phyloP scores from a whole-genome alignment of 1,140 invertebrate genomes.

The Drosophila sulfurigaster region DNA sequence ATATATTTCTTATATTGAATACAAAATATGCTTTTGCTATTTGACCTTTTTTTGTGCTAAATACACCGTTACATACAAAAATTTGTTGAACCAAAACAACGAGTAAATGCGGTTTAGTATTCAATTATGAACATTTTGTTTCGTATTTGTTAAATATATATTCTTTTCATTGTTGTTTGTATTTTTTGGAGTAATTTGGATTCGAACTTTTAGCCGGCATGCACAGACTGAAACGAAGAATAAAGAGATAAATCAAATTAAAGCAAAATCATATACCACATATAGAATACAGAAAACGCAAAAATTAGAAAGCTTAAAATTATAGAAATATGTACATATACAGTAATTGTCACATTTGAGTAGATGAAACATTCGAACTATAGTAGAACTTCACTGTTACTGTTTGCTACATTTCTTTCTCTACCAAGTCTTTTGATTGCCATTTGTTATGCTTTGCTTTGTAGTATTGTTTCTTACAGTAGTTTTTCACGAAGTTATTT shows the following conservation, averaged over 20 bases:
- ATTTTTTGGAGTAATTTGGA: conserved; percentile 57
- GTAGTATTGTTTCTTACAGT: conserved; percentile 25
- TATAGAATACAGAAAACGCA: conserved; percentile 33
- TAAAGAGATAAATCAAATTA: conserved; percentile 72
- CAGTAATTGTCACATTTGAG: conserved; percentile 23
- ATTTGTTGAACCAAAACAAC: conserved; percentile 55
- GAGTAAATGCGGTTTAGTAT: conserved; percentile 63
- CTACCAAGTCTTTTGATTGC: conserved; percentile 82
- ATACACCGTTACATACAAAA: conserved; percentile 65
- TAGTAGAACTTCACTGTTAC: conserved; percentile 37
- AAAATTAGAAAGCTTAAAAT: conserved; percentile 52
- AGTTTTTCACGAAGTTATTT: conserved; percentile 18
- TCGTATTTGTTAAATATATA: conserved; percentile 27
- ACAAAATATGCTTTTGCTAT: conserved; percentile 73
- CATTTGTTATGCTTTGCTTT: conserved; percentile 69
- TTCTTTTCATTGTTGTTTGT: conserved; percentile 27
- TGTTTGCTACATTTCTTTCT: conserved; percentile 59
- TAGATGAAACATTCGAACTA: conserved; percentile 34
- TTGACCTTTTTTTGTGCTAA: conserved; percentile 56
- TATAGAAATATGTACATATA: conserved; percentile 34
- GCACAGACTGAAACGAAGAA: conserved; percentile 85
- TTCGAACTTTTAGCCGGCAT: conserved; percentile 83
- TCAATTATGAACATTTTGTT: conserved; percentile 41
- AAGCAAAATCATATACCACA: conserved; percentile 56
- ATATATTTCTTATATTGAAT: conserved; percentile 62